These are phyloP conservation scores for Hesperophylax magnus DNA, from an alignment of 1,140 invertebrate species.

Conservation along the genomic window DNA sequence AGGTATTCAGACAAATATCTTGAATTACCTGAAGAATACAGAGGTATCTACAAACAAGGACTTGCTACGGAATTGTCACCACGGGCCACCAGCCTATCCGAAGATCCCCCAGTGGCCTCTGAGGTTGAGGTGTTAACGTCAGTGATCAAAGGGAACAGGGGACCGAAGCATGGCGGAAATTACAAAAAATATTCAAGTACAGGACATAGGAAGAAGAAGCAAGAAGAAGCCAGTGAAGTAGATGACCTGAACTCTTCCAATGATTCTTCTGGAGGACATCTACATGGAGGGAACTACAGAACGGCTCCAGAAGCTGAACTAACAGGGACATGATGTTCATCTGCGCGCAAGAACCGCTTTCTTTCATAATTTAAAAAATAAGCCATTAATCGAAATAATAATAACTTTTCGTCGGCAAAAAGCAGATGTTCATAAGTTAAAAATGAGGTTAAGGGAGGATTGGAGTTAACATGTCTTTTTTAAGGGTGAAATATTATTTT, in stretches of 20 bases:
- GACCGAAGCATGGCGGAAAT: slow-evolving; percentile 36
- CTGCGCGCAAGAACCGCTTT: neutral
- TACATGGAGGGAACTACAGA: slow-evolving; percentile 38
- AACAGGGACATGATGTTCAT: no score
- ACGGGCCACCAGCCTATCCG: neutral
- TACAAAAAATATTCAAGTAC: neutral
- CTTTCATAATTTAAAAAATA: neutral
- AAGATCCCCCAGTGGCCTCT: neutral
- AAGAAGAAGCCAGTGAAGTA: slow-evolving; percentile 20
- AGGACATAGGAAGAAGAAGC: neutral
- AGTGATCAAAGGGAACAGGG: slow-evolving; percentile 20
- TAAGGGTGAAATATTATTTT: no score
- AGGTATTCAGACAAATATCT: neutral
- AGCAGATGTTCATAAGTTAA: no score
- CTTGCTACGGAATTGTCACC: neutral
- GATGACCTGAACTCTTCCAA: slow-evolving; percentile 28
- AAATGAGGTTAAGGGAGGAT: no score
- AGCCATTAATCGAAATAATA: neutral
- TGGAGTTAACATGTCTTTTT: no score
- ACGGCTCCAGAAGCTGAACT: neutral
- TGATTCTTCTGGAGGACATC: neutral
- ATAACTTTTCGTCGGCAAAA: no score
- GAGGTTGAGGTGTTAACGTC: slow-evolving; percentile 25
- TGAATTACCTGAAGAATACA: neutral
- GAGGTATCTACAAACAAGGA: neutral